A percentile compares a stretch with the other conserved stretches of the same genome.
Evolutionary conservation across 2,113 vertebrate species (phyloP).

Genomic region (Condylura cristata): DNA sequence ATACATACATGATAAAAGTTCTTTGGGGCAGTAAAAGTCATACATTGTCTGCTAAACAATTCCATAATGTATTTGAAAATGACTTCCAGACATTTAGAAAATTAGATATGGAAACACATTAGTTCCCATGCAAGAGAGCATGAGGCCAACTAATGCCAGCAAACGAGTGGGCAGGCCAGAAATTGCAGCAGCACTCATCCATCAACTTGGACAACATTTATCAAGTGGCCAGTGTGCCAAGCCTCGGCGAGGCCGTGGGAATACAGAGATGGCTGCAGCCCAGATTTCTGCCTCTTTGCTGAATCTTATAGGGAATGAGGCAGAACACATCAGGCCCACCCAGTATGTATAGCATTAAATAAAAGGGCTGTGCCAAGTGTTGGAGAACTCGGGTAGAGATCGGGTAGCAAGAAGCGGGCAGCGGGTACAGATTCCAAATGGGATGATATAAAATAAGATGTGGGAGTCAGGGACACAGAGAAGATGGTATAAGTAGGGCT

Average conservation of each 20-base stretch:
- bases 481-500: not conserved
- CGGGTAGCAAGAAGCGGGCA: too few species aligned
- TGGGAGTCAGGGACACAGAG: not conserved
- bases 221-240: conserved; percentile 54
- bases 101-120: conserved; percentile 45
- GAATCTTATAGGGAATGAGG: not conserved
- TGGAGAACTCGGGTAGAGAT: not conserved
- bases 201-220: conserved; percentile 63
- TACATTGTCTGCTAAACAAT: not conserved
- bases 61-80: conserved; percentile 42
- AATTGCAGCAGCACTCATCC: conserved; percentile 55
- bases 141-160: conserved; percentile 10
- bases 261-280: not conserved
- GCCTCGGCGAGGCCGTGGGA: conserved; percentile 46
- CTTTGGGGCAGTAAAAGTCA: not conserved
- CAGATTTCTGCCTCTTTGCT: not conserved
- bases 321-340: not conserved
- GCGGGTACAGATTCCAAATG: not conserved
- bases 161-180: conserved; percentile 3
- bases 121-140: conserved; percentile 58
- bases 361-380: not conserved
- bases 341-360: not conserved
- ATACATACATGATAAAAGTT: not conserved
- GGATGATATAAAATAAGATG: not conserved
- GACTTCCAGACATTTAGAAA: conserved; percentile 57